Evolutionary conservation across 2,113 vertebrate species (phyloP).

Genomic region (Pithys albifrons): DNA sequence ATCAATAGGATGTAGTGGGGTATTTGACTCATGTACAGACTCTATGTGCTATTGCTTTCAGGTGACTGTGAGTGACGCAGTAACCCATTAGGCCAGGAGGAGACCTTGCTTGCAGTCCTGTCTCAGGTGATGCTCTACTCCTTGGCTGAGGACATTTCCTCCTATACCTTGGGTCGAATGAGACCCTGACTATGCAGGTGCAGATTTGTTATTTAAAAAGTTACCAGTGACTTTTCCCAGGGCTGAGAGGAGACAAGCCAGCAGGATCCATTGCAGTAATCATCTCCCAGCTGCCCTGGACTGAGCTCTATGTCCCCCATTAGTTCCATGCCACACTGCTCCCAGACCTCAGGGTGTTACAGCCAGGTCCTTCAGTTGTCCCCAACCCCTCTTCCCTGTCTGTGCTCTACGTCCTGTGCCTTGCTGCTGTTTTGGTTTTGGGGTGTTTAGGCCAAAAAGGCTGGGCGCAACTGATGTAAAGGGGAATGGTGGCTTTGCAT

Average conservation of each 20-base stretch:
- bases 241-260: background rate
- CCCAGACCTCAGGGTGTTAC: rapidly evolving
- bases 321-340: rapidly evolving
- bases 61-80: background rate
- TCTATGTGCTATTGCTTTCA: background rate
- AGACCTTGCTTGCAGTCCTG: background rate
- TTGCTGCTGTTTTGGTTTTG: background rate
- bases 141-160: background rate
- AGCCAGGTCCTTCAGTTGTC: background rate
- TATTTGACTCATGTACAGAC: background rate
- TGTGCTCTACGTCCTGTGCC: rapidly evolving
- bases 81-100: background rate
- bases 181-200: background rate
- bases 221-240: background rate
- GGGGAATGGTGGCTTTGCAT: background rate
- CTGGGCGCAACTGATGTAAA: background rate
- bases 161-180: background rate
- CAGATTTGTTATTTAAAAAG: background rate
- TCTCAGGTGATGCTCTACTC: background rate
- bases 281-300: background rate
- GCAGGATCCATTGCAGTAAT: background rate
- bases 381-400: background rate
- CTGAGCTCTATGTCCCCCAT: rapidly evolving
- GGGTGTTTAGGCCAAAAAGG: background rate
- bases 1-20: background rate